Conservation (phyloP, 92 coral and sea anemone genomes). For the Ricordea florida region DNA sequence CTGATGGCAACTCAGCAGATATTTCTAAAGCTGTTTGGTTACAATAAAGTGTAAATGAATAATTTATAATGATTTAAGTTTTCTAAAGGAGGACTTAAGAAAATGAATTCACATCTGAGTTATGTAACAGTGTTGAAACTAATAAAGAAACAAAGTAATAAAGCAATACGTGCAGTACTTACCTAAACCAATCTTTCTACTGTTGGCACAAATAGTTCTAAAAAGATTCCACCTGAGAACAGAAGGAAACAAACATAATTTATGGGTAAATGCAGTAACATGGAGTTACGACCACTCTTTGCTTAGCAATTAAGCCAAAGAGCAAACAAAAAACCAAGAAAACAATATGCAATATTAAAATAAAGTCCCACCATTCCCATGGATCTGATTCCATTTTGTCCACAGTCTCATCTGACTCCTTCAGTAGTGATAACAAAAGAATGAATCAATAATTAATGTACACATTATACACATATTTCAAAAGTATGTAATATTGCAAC, state of each 20-base stretch:
- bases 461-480: too few species aligned
- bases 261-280: too few species aligned
- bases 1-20: constrained; percentile 80
- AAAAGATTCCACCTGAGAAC: constrained; percentile 91
- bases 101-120: not conserved
- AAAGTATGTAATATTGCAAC: too few species aligned
- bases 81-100: not conserved
- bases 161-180: constrained; percentile 25
- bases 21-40: constrained; percentile 73
- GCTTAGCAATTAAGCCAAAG: not conserved
- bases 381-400: constrained; percentile 68
- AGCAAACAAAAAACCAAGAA: not conserved
- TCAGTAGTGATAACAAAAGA: too few species aligned
- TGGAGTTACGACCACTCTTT: too few species aligned
- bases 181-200: constrained; percentile 91
- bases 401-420: constrained; percentile 48
- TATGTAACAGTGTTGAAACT: too few species aligned
- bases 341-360: not conserved
- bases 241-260: not conserved
- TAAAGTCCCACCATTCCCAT: constrained; percentile 86
- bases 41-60: not conserved
- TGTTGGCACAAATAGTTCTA: constrained; percentile 84
- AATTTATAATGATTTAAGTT: not conserved
- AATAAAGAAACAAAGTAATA: too few species aligned
- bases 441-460: too few species aligned